A percentile compares a stretch with the other conserved stretches of the same genome.
phyloP scores from a whole-genome alignment of 2,888 invertebrate species.

The Tenthredo notha region DNA sequence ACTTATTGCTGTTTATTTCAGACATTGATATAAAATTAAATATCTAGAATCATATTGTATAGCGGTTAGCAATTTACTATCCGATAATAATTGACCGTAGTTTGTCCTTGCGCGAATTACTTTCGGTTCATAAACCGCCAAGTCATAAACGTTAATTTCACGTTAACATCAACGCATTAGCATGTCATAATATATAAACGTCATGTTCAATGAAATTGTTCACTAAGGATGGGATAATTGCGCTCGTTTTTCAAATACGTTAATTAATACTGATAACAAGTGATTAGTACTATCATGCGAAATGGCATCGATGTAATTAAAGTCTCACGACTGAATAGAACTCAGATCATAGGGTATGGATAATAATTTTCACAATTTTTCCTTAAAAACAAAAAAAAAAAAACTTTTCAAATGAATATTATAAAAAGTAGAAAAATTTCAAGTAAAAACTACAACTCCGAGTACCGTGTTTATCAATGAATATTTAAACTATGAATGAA shows the following conservation, averaged over 20 bases:
- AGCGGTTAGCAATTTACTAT: not conserved
- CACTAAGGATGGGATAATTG: not conserved
- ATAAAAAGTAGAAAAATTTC: not conserved
- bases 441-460: not conserved
- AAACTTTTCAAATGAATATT: not conserved
- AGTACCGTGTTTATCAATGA: not conserved
- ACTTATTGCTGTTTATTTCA: not conserved
- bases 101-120: constrained; percentile 19
- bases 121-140: constrained; percentile 19
- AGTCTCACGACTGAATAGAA: not conserved
- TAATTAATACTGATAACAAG: not conserved
- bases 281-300: not conserved
- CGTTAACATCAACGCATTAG: not conserved
- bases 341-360: not conserved
- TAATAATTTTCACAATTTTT: not conserved
- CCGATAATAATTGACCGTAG: not conserved
- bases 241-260: not conserved
- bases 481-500: not conserved
- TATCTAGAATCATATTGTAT: not conserved
- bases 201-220: constrained; percentile 24
- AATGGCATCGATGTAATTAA: not conserved
- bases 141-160: not conserved
- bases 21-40: not conserved
- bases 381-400: not conserved
- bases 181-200: constrained; percentile 8